These are phyloP conservation scores for Acanthosepion pharaonis DNA, from an alignment of 2,888 invertebrate species.

Conservation along the genomic window DNA sequence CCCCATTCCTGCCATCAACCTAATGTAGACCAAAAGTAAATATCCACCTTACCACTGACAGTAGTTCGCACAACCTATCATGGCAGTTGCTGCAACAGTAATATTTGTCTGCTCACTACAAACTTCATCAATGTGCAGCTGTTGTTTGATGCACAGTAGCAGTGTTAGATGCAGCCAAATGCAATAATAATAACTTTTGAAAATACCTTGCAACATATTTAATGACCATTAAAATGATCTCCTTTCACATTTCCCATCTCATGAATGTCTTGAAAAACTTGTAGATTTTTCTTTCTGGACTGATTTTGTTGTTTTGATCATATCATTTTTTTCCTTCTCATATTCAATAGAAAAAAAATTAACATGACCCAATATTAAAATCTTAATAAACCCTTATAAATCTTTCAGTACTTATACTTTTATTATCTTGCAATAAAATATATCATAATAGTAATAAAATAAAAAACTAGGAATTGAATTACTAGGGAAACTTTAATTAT, in stretches of 20 bases:
- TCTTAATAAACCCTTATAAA: too few relatives aligned
- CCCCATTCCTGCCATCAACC: neutral
- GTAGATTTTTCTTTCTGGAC: too few relatives aligned
- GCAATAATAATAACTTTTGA: neutral
- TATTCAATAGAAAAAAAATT: too few relatives aligned
- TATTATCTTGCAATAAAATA: too few relatives aligned
- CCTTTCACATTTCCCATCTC: neutral
- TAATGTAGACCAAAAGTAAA: neutral
- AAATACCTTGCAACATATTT: neutral
- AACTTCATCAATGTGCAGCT: constrained; percentile 4
- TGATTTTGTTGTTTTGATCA: too few relatives aligned
- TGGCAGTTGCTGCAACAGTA: constrained; percentile 6
- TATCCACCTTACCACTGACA: neutral
- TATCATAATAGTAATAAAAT: too few relatives aligned
- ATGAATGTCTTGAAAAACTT: neutral
- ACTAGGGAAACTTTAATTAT: too few relatives aligned
- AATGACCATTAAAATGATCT: neutral
- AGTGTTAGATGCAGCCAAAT: neutral
- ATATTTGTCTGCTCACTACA: neutral
- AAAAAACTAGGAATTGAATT: too few relatives aligned
- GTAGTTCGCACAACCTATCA: neutral
- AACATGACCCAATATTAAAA: too few relatives aligned
- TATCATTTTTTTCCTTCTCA: too few relatives aligned
- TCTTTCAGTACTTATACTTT: too few relatives aligned
- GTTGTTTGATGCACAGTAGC: neutral